Percentiles rank a stretch among this genome's conserved stretches.
phyloP scores from a whole-genome alignment of 2,888 invertebrate species.

The Ommatoiulus sabulosus region DNA sequence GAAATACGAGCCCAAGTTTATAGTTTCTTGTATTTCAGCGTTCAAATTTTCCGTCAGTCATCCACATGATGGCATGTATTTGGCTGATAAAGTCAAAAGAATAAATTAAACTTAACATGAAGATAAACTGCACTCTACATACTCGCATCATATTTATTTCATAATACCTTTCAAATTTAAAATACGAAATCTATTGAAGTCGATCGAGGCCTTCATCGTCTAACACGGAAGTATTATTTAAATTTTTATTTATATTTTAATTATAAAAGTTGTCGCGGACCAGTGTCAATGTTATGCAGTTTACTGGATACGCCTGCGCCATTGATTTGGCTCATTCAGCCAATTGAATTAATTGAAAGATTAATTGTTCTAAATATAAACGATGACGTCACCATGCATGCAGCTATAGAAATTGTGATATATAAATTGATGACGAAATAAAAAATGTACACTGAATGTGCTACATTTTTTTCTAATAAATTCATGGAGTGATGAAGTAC shows the following conservation, averaged over 20 bases:
- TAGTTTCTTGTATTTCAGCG: too few species aligned
- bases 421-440: background rate
- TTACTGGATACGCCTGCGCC: background rate
- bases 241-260: conserved; percentile 30
- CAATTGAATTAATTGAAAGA: background rate
- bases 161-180: background rate
- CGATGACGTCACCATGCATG: background rate
- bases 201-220: background rate
- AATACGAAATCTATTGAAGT: background rate
- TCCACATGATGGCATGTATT: background rate
- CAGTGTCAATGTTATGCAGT: background rate
- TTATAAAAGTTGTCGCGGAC: background rate
- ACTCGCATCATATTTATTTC: background rate
- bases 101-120: too few species aligned
- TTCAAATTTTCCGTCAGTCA: too few species aligned
- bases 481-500: too few species aligned
- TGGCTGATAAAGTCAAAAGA: background rate
- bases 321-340: background rate
- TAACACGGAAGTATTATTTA: conserved; percentile 24
- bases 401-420: background rate
- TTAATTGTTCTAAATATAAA: conserved; percentile 14
- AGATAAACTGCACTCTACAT: too few species aligned
- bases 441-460: background rate
- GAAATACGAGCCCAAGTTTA: too few species aligned
- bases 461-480: background rate